Conservation (phyloP, 2,888 invertebrate genomes). For the Dryadula phaetusa region DNA sequence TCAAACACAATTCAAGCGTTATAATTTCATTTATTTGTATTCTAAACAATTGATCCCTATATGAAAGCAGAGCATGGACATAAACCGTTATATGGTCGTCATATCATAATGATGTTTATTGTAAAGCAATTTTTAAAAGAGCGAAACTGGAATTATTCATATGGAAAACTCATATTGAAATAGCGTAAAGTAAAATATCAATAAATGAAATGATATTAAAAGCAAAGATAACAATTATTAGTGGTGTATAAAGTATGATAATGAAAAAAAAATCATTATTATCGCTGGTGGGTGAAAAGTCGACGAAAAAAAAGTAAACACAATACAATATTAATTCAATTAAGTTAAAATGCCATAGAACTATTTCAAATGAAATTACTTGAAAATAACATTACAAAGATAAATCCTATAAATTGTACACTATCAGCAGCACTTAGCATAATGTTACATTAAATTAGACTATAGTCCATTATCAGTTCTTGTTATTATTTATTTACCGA, state of each 20-base stretch:
- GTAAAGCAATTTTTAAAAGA: conserved; percentile 44
- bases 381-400: conserved; percentile 9
- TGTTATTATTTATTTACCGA: conserved; percentile 59
- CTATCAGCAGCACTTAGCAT: conserved; percentile 25
- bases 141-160: not conserved
- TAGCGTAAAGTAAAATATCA: not conserved
- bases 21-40: conserved; percentile 52
- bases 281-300: too few relatives aligned
- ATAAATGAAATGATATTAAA: too few relatives aligned
- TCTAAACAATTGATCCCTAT: conserved; percentile 64
- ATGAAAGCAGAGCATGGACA: conserved; percentile 55
- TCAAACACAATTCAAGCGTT: not conserved
- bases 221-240: too few relatives aligned
- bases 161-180: not conserved
- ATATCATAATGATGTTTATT: conserved; percentile 56
- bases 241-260: too few relatives aligned
- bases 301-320: not conserved
- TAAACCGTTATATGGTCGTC: conserved; percentile 69
- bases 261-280: too few relatives aligned
- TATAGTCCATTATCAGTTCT: conserved; percentile 15
- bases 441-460: conserved; percentile 23
- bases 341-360: not conserved
- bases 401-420: conserved; percentile 21
- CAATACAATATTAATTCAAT: not conserved
- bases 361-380: conserved; percentile 20